Evolutionary conservation across 2,888 invertebrate genomes (phyloP).

Genomic region (Lutraria lutraria): DNA sequence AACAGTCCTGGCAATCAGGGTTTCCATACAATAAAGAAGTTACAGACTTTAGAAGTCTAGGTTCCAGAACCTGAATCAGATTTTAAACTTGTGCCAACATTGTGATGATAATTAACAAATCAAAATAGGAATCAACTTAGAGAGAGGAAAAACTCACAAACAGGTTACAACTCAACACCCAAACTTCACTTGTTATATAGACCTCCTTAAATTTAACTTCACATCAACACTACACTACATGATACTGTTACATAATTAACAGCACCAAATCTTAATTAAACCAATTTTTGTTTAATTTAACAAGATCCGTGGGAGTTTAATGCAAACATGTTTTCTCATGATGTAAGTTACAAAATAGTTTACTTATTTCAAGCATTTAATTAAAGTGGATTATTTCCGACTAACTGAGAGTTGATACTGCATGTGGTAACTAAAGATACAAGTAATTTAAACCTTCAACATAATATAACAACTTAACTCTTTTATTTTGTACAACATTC

Average conservation of each 20-base stretch:
- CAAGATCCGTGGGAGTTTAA: not conserved
- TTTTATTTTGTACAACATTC: no score
- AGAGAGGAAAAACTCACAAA: not conserved
- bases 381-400: not conserved
- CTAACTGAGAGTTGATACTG: not conserved
- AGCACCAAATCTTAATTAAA: constrained; percentile 19
- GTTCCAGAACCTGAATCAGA: no score
- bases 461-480: no score
- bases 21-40: no score
- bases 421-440: no score
- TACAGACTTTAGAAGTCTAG: no score
- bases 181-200: not conserved
- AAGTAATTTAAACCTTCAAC: no score
- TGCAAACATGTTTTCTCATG: not conserved
- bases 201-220: not conserved
- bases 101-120: no score
- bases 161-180: not conserved
- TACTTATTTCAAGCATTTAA: not conserved
- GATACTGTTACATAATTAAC: not conserved
- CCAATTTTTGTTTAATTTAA: not conserved
- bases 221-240: not conserved
- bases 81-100: no score
- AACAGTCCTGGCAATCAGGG: no score
- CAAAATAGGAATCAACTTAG: not conserved
- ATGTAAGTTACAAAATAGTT: not conserved